Evolutionary conservation across 2,888 invertebrate species (phyloP).

Genomic region (Drosophila crucigera): DNA sequence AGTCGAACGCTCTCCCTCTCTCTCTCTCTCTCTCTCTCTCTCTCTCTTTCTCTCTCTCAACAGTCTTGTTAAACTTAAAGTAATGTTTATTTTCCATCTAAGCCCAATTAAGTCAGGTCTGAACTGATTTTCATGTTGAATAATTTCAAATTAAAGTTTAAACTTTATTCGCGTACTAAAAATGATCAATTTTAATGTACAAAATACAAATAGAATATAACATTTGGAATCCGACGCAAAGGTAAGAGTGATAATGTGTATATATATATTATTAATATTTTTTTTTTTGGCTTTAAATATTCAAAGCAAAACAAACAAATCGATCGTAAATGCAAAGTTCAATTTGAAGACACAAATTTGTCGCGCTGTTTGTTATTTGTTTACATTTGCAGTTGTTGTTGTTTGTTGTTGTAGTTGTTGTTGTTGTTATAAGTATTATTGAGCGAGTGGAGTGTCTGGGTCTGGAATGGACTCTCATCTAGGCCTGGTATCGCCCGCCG

Average conservation of each 20-base stretch:
- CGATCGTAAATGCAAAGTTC: slow-evolving; percentile 51
- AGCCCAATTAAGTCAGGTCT: neutral
- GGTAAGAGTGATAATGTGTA: neutral
- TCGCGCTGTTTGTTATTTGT: slow-evolving; percentile 40
- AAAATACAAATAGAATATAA: neutral
- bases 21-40: neutral
- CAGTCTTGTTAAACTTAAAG: neutral
- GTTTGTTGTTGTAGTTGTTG: slow-evolving; percentile 18
- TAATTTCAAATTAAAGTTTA: neutral
- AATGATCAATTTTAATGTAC: neutral
- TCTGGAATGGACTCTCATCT: slow-evolving; percentile 66
- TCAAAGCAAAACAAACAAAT: slow-evolving; percentile 5
- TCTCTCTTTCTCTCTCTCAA: neutral
- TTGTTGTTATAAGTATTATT: slow-evolving; percentile 19
- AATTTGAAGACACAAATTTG: slow-evolving; percentile 29
- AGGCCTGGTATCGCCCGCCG: slow-evolving; percentile 61
- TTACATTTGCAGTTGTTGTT: slow-evolving; percentile 41
- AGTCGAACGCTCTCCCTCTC: neutral
- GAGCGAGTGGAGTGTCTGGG: slow-evolving; percentile 29
- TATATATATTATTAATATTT: neutral
- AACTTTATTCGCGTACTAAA: neutral
- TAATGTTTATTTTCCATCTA: neutral
- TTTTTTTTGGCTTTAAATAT: neutral
- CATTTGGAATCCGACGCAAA: neutral
- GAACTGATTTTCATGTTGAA: neutral